Base-by-base conservation (phyloP, 2,888 invertebrate genomes). In the Epiperipatus broadwayi region DNA sequence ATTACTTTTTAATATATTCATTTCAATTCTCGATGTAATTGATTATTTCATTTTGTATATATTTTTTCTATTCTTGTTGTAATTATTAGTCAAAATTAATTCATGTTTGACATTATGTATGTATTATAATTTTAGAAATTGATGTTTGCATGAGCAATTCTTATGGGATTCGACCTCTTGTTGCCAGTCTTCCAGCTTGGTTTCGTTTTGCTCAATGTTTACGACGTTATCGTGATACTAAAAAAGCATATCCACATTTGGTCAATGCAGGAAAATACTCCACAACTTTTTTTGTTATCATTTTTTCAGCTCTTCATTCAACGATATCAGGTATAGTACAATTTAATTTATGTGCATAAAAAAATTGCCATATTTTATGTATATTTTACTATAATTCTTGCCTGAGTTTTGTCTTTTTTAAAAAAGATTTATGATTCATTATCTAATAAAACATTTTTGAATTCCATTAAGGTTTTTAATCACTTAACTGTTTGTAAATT, bases 251-350 rank as follows among this genome's bases (percentile, higher is more conserved):
- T 64, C 91, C 93, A 7, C 97, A 97, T 67, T 67, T 97, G 39
- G 84, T 80, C 2, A 99, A 99, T 63, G 97, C 97, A 2, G 87
- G 84, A 40, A 97, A 97, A 64, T 99, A 99, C 59, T 80, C 89
- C 0, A 89, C 93, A 0, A 85, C 93, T 0, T 95, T 95, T 65
- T 73, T 93, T 46, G 91, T 91, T 3, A 81, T 93, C 7, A 67
- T 83, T 21, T 84, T 89, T 53, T 68, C 75, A 3, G 76, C 80
- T 1, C 60, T 85, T 5, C 12, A 22, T 19, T 32, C 40, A 16
- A 21, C 25, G 34, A n/a, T n/a, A n/a, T n/a, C n/a, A n/a, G n/a
- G n/a, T n/a, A n/a, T n/a, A n/a, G n/a, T n/a, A n/a, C n/a, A n/a
- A n/a, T n/a, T n/a, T n/a, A n/a, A n/a, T n/a, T n/a, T n/a, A n/a